phyloP scores from a whole-genome alignment of 2,797 vertebrate species.

The Setipinna tenuifilis region DNA sequence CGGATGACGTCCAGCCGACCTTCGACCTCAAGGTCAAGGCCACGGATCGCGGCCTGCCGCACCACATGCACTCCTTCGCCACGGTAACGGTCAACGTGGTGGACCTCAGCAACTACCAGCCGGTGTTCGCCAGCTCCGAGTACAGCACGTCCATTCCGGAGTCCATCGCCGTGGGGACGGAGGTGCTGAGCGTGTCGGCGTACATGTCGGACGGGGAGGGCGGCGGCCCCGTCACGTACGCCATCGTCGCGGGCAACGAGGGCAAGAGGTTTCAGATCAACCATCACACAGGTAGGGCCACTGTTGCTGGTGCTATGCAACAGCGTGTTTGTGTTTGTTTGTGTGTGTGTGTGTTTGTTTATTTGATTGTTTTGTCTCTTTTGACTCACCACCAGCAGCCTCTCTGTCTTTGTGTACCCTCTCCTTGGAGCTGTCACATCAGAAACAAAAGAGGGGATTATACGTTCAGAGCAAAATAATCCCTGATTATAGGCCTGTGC shows the following conservation, averaged over 20 bases:
- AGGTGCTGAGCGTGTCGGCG: slow-evolving; percentile 82
- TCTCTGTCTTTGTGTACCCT: too few species aligned
- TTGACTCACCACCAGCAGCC: neutral
- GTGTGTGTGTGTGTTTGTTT: neutral
- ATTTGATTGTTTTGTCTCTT: neutral
- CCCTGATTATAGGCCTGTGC: neutral
- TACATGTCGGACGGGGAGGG: slow-evolving; percentile 76
- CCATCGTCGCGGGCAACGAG: slow-evolving; percentile 86
- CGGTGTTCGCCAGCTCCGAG: slow-evolving; percentile 85
- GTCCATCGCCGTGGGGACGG: slow-evolving; percentile 76
- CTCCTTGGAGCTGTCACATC: too few species aligned
- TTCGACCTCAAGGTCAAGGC: slow-evolving; percentile 90
- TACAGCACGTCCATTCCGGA: slow-evolving; percentile 83
- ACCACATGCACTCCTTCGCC: slow-evolving; percentile 82
- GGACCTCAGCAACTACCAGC: slow-evolving; percentile 89
- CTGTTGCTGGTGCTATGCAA: neutral
- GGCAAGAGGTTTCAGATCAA: slow-evolving; percentile 83
- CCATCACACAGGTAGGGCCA: slow-evolving; percentile 82
- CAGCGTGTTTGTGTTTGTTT: neutral
- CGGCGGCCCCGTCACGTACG: slow-evolving; percentile 77
- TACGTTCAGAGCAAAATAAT: too few species aligned
- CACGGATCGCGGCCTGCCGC: slow-evolving; percentile 84
- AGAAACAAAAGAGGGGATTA: too few species aligned
- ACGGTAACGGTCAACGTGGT: slow-evolving; percentile 87
- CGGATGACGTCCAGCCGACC: slow-evolving; percentile 70